Base-by-base conservation (phyloP, 2,888 invertebrate species). In the Steromphala cineraria region DNA sequence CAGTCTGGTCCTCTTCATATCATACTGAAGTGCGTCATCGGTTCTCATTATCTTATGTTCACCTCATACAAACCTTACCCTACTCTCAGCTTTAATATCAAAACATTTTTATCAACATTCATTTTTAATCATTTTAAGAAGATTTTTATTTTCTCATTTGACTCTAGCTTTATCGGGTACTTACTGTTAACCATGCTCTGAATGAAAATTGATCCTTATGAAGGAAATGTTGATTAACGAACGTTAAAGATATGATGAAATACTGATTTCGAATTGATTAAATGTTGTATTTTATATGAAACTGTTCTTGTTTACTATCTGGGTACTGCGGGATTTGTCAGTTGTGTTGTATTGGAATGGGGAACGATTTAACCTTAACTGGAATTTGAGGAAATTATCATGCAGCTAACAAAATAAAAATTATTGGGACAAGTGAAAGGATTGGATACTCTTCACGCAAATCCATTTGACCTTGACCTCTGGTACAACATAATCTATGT, bases 241-340 rank as follows among this genome's bases (percentile, higher is more conserved):
- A 71, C 36, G 17, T 71, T 36, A 31, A 62, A 46, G 46, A 36
- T 2, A 46, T 46, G 46, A 10, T 46, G 46, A 46, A 1, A 1
- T 28, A 24, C 21, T 17, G 13, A 62, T 28, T 24, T 62, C 15
- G 28, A 62, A 36, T 71, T 19, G 36, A 36, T 71, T 71, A 31
- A 71, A 71, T 71, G 71, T 71, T 71, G 71, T 71, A 71, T 71
- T 71, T 40, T 13, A 71, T 71, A 71, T 71, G 36, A 36, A 36
- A 10, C 28, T 71, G 71, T 71, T 71, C 28, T 71, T 71, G 71
- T 71, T 36, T 17, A 19, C 19, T 19, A 71, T 71, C 71, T 71
- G 36, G 56, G 19, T 24, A 5, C 19, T 56, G 56, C 24, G 56
- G 56, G 56, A 56, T 56, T 21, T 56, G 46, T 46, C 46, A 46